These are phyloP conservation scores for Bostrychus sinensis DNA, from an alignment of 2,113 vertebrate species.

Conservation along the genomic window DNA sequence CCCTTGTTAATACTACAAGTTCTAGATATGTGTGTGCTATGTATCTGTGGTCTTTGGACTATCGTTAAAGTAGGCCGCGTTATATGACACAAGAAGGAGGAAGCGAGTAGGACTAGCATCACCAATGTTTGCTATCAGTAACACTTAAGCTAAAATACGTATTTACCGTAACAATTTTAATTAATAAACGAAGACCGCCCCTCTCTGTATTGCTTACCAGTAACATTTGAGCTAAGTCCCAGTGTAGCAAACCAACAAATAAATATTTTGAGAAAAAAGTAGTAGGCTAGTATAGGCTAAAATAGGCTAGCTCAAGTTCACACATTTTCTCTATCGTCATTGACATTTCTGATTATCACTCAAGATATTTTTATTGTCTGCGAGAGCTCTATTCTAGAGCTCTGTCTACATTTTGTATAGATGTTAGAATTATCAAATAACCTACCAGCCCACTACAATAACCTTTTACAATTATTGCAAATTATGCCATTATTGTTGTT, in stretches of 20 bases:
- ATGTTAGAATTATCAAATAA: too few species aligned
- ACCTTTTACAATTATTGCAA: too few species aligned
- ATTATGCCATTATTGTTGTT: too few species aligned
- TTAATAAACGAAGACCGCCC: too few species aligned
- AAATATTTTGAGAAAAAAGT: background rate
- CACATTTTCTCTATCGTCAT: background rate
- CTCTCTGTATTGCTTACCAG: too few species aligned
- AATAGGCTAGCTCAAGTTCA: slow-evolving; percentile 7
- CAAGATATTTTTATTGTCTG: too few species aligned
- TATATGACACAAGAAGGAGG: slow-evolving; percentile 17
- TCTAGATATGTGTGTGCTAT: background rate
- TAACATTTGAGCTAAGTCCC: too few species aligned
- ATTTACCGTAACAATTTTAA: background rate
- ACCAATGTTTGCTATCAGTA: slow-evolving; percentile 50
- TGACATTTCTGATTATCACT: too few species aligned
- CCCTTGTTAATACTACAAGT: background rate
- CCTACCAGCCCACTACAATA: too few species aligned
- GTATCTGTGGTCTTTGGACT: slow-evolving; percentile 12
- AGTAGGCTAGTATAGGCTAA: background rate
- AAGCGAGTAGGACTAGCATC: background rate
- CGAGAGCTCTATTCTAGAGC: too few species aligned
- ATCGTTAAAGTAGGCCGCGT: slow-evolving; percentile 50
- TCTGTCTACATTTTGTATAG: too few species aligned
- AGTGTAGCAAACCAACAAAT: too few species aligned
- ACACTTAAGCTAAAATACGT: background rate